Percentiles rank a stretch among this genome's conserved stretches.
These are phyloP conservation scores for Otis tarda DNA, from an alignment of 2,113 vertebrate genomes.

Conservation along the genomic window DNA sequence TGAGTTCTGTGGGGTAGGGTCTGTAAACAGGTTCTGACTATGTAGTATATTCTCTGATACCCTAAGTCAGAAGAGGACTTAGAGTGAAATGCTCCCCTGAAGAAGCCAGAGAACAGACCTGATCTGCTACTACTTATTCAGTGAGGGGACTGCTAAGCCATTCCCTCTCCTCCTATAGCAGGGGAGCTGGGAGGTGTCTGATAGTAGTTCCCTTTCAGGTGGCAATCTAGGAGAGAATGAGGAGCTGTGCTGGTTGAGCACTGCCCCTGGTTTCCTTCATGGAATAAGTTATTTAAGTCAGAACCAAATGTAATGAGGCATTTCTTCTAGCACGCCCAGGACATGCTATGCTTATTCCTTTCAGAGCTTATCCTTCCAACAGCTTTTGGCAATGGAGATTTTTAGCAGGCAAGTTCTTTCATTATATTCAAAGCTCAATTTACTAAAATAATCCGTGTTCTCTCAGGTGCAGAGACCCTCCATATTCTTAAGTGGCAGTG, in stretches of 20 bases:
- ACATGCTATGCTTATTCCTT: neutral
- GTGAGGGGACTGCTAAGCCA: neutral
- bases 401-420: neutral
- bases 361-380: neutral
- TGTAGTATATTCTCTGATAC: neutral
- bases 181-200: neutral
- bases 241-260: neutral
- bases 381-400: slow-evolving; percentile 3
- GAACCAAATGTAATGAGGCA: neutral
- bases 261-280: neutral
- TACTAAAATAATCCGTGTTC: neutral
- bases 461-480: neutral
- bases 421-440: neutral
- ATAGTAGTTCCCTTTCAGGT: neutral
- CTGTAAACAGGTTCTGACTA: neutral
- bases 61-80: neutral
- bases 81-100: neutral
- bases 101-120: neutral
- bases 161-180: neutral
- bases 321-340: neutral
- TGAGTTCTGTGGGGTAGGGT: neutral
- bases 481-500: neutral
- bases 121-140: neutral
- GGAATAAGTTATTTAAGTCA: neutral
- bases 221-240: neutral